Conservation (phyloP, 2,113 vertebrate species). For the Macaca fascicularis region DNA sequence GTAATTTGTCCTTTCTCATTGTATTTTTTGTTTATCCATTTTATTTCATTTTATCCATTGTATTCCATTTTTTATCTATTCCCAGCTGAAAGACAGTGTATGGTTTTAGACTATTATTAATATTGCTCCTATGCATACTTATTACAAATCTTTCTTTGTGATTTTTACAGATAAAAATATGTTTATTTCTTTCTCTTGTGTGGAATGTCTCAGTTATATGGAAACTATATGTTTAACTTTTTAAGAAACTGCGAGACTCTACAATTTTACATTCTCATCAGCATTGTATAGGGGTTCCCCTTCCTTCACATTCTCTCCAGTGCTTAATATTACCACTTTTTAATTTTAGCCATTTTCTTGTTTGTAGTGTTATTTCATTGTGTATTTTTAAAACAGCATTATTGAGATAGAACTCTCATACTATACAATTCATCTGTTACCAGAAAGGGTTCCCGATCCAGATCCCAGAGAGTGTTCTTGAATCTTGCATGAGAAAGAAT, state of each 20-base stretch:
- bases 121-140: not conserved
- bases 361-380: constrained; percentile 9
- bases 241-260: not conserved
- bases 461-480: too few species aligned
- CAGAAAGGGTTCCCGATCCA: too few species aligned
- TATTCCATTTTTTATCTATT: too few species aligned
- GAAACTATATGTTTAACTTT: not conserved
- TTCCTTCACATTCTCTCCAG: not conserved
- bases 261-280: not conserved
- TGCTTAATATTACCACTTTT: not conserved
- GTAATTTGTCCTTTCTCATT: constrained; percentile 3
- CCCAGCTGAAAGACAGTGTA: not conserved
- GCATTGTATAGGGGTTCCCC: not conserved
- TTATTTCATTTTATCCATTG: not conserved
- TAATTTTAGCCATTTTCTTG: constrained; percentile 28
- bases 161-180: constrained; percentile 36
- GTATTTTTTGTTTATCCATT: not conserved
- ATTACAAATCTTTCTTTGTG: not conserved
- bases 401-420: not conserved
- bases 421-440: not conserved
- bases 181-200: not conserved
- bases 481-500: too few species aligned
- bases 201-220: not conserved
- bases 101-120: not conserved
- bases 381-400: not conserved